These are phyloP conservation scores for Polyodon spathula DNA, from an alignment of 2,113 vertebrate genomes.

Conservation along the genomic window DNA sequence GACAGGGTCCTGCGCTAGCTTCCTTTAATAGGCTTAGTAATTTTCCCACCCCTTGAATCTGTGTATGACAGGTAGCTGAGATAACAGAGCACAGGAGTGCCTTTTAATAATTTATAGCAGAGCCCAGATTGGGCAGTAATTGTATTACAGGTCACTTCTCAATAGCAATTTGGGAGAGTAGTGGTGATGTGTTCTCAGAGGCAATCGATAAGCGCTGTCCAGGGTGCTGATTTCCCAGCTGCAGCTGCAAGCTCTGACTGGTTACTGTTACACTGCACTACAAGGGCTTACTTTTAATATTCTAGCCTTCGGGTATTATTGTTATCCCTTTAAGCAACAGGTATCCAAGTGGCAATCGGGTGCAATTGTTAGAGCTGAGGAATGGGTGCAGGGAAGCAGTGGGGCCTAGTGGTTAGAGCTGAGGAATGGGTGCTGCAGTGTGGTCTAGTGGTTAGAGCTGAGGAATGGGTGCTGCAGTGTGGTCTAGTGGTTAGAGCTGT, in stretches of 20 bases:
- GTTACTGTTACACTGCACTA: background rate
- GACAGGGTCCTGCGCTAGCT: background rate
- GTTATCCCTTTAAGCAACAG: no score
- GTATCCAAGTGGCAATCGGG: no score
- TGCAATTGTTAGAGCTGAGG: no score
- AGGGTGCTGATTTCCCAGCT: conserved; percentile 36
- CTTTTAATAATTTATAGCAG: conserved; percentile 70
- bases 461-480: no score
- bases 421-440: no score
- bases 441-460: no score
- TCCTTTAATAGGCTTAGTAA: no score
- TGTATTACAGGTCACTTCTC: conserved; percentile 73
- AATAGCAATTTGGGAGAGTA: conserved; percentile 70
- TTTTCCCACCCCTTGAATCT: background rate
- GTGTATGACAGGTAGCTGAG: background rate
- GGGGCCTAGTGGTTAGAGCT: no score
- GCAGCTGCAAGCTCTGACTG: background rate
- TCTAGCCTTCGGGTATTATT: no score
- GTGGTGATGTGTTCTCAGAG: conserved; percentile 59
- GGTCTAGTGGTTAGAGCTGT: no score
- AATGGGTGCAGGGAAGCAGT: no score
- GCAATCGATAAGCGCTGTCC: conserved; percentile 58
- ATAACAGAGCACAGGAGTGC: conserved; percentile 27
- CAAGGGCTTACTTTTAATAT: no score
- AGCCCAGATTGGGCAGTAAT: conserved; percentile 61